Base-by-base conservation (phyloP, 2,797 vertebrate genomes). In the Heteromormyrus szaboi region DNA sequence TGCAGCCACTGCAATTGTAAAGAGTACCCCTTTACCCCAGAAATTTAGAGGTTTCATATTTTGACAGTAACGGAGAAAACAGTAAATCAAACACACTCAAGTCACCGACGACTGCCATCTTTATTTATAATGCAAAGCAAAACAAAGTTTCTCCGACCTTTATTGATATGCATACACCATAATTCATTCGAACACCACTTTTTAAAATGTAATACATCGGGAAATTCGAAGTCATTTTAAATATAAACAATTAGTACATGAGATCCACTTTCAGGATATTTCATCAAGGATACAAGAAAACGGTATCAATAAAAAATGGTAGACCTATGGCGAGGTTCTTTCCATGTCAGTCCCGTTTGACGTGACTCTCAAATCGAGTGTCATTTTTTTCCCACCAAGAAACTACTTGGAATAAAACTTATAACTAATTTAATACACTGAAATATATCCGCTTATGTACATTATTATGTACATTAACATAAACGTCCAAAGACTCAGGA, bases 151-250 rank as follows among this genome's bases (percentile, higher is more conserved):
- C 96, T 96, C 94, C 95, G 96, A 95, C 97, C 97, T 99, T 99
- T 99, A 99, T 99, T 99, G 99, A 99, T 98, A 99, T 97, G 97
- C 97, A 94, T 95, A 97, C 50, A 56, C n/a, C 85, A 85, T 51
- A 25, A 85, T 50, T 95, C 96, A 96, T 96, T 93, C 51, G 14
- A 59, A 59, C 53, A 86, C 12, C 33, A 96, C 94, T 94, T 95
- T 94, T 96, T 93, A 96, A 95, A 96, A 94, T 96, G 95, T 94
- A 96, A 96, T 96, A 98, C 96, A 98, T 95, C 95, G 96, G 95
- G 95, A 95, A 96, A 94, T 96, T 96, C 95, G 95, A 96, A 96
- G 96, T 95, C 95, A 96, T 96, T 95, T 93, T 94, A 94, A 94
- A 93, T 95, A 95, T 50, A 50, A 51, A 51, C 83, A 50, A 46